Evolutionary conservation across 2,888 invertebrate genomes (phyloP).

Genomic region (Tyria jacobaeae): DNA sequence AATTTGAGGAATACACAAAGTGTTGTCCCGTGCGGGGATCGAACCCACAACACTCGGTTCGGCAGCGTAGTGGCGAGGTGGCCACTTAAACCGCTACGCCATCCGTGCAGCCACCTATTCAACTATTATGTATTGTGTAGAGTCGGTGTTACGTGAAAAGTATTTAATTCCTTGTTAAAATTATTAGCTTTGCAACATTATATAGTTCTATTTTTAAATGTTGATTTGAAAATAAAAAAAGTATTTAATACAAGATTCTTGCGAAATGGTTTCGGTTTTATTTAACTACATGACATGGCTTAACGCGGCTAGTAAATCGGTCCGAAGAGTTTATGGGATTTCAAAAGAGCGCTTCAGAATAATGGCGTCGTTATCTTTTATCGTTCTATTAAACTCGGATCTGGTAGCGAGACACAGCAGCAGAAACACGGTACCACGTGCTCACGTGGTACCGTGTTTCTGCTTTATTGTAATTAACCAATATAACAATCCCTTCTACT

Average conservation of each 20-base stretch:
- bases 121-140: no score
- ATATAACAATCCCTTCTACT: no score
- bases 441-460: no score
- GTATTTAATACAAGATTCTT: not conserved
- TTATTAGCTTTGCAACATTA: not conserved
- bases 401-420: slow-evolving; percentile 21
- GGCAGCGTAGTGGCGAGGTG: no score
- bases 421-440: no score
- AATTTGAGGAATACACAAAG: no score
- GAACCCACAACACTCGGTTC: no score
- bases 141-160: no score
- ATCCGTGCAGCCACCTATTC: no score
- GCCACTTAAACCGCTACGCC: no score
- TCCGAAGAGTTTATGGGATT: slow-evolving; percentile 52
- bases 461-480: no score
- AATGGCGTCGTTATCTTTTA: slow-evolving; percentile 49
- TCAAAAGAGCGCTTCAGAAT: slow-evolving; percentile 49
- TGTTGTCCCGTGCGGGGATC: no score
- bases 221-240: not conserved
- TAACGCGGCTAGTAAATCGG: slow-evolving; percentile 43
- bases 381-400: slow-evolving; percentile 36
- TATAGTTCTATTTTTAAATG: not conserved
- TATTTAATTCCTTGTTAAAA: not conserved
- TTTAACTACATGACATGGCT: slow-evolving; percentile 24
- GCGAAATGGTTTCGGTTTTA: not conserved